Evolutionary conservation across 2,113 vertebrate species (phyloP), one percentile per base, ranked within the genome.

Genomic region (Chloropsis cyanopogon): DNA sequence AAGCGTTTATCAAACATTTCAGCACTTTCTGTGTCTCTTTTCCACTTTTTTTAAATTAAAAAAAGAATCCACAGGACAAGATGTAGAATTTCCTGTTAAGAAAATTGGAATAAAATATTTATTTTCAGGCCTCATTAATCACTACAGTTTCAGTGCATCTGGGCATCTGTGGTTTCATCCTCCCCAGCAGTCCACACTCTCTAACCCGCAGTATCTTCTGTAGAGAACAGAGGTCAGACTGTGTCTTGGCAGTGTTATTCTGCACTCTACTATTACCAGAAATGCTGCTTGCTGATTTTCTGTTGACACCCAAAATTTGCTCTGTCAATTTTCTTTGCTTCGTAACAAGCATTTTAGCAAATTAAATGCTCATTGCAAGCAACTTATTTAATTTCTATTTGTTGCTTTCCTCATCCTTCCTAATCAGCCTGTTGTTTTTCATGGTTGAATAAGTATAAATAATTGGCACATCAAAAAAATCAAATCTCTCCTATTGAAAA

Each of bases 151-250:
- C 81, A 71, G 44, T 92, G 61, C 37, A 41, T 64, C 73, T 86
- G 44, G 77, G 47, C 56, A 82, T 66, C 73, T 93, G 91, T 91
- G 70, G 92, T 92, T 95, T 95, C 73, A 49, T 83, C 44, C 61
- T 95, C 44, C 70, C 41, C 50, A 71, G 86, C 1, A 21, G n/a
- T 85, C 49, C 81, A 72, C 0, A 9, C 89, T 89, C 37, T 71
- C 1, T 6, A 94, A 90, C 12, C 42, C 66, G 66, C 69, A 79
- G 63, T 81, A 75, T 91, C 64, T 92, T 71, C 65, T 91, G 56
- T 22, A 64, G 83, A 72, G 81, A 52, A 44, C 73, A 93, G 84
- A 91, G 84, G 90, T 89, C 89, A 71, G n/a, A 33, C 49, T 72
- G 44, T 75, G 57, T 76, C 91, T 91, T 86, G 83, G 69, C 77